phyloP scores from a whole-genome alignment of 2,888 invertebrate genomes.

The Himalopsyche tibetana region DNA sequence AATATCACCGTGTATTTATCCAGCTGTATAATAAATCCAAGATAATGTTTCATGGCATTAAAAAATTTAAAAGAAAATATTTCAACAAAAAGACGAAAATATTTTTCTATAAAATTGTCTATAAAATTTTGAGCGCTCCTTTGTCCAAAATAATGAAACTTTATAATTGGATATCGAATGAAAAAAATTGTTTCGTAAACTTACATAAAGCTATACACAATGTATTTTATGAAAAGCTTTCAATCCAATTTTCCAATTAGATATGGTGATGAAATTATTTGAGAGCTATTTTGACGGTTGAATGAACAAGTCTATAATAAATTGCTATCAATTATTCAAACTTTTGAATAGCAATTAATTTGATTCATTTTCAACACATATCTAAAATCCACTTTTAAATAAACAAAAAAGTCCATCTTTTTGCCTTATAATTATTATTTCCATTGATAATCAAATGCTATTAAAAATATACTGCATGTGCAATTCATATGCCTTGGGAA shows the following conservation, averaged over 20 bases:
- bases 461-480: no score
- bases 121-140: neutral
- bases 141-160: slow-evolving; percentile 23
- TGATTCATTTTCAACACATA: no score
- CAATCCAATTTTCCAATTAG: neutral
- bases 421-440: no score
- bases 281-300: neutral
- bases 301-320: neutral
- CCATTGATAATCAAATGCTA: no score
- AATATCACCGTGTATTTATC: neutral
- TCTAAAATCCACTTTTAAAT: no score
- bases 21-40: slow-evolving; percentile 20
- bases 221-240: neutral
- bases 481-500: no score
- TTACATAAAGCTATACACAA: no score
- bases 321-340: neutral
- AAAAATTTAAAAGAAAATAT: neutral
- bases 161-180: slow-evolving; percentile 4
- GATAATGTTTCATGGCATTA: neutral
- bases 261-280: neutral
- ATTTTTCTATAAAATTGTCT: slow-evolving; percentile 17
- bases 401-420: no score
- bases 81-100: neutral
- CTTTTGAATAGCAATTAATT: neutral
- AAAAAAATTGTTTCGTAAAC: neutral